A percentile compares a stretch with the other conserved stretches of the same genome.
Evolutionary conservation across 2,113 vertebrate species (phyloP).

Genomic region (Microtus oregoni): DNA sequence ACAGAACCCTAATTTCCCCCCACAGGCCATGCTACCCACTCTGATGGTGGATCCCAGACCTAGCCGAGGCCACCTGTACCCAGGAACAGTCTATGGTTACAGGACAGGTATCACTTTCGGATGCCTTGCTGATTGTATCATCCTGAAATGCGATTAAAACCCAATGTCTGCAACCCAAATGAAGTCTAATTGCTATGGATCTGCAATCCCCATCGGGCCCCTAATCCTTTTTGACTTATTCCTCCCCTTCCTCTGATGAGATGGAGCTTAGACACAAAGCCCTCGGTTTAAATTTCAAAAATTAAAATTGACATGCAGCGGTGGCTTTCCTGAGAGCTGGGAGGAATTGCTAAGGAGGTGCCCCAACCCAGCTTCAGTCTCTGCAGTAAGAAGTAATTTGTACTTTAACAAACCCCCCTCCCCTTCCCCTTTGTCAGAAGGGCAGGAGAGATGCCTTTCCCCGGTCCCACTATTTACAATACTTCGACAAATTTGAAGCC

Average conservation of each 20-base stretch:
- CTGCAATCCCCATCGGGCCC: slow-evolving; percentile 80
- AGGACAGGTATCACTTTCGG: slow-evolving; percentile 80
- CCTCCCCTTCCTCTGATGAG: slow-evolving; percentile 86
- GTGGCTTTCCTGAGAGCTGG: slow-evolving; percentile 83
- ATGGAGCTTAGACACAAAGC: slow-evolving; percentile 90
- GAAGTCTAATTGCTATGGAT: slow-evolving; percentile 89
- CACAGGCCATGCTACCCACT: background rate
- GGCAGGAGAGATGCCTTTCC: slow-evolving; percentile 87
- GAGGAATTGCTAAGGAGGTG: slow-evolving; percentile 89
- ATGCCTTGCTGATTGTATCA: slow-evolving; percentile 84
- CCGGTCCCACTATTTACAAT: slow-evolving; percentile 87
- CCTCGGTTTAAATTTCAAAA: slow-evolving; percentile 91
- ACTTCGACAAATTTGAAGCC: slow-evolving; percentile 90
- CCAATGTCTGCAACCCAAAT: slow-evolving; percentile 87
- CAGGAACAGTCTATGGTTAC: slow-evolving; percentile 70
- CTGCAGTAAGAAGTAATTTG: slow-evolving; percentile 91
- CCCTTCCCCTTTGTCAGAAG: slow-evolving; percentile 88
- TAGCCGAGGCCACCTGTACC: slow-evolving; percentile 37
- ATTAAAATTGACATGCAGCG: slow-evolving; percentile 91
- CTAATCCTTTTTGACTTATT: slow-evolving; percentile 90
- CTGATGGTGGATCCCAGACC: background rate
- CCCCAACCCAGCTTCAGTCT: slow-evolving; percentile 86
- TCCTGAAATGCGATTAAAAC: slow-evolving; percentile 87
- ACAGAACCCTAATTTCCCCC: background rate
- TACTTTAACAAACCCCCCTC: slow-evolving; percentile 88